A percentile compares a stretch with the other conserved stretches of the same genome.
These are phyloP conservation scores for Melipona beecheii DNA, from an alignment of 2,888 invertebrate species.

Conservation along the genomic window DNA sequence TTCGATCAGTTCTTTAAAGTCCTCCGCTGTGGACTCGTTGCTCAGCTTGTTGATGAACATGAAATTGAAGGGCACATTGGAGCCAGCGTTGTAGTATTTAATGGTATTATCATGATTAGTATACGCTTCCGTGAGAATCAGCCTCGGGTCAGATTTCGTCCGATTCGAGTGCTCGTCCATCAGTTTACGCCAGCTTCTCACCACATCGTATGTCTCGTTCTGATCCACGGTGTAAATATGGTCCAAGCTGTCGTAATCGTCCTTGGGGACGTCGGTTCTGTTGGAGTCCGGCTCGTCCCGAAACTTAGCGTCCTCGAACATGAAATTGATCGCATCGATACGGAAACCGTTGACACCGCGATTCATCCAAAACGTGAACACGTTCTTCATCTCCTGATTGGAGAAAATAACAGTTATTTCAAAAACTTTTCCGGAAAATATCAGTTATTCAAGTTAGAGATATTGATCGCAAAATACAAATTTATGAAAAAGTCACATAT, in stretches of 20 bases:
- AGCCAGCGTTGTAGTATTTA: constrained; percentile 85
- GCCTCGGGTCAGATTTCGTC: constrained; percentile 74
- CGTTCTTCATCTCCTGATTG: constrained; percentile 84
- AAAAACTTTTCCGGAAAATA: too few species aligned
- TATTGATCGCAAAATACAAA: too few species aligned
- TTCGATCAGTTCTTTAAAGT: constrained; percentile 85
- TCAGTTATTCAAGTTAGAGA: too few species aligned
- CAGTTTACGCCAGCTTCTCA: constrained; percentile 86
- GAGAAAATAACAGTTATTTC: too few species aligned
- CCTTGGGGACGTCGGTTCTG: constrained; percentile 55
- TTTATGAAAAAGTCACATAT: too few species aligned
- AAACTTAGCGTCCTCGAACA: constrained; percentile 75
- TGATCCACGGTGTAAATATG: constrained; percentile 82
- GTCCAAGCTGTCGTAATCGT: constrained; percentile 77
- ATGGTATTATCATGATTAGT: constrained; percentile 85
- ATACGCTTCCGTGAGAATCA: constrained; percentile 88
- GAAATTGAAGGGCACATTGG: constrained; percentile 88
- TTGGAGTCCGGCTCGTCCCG: constrained; percentile 77
- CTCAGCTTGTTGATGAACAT: constrained; percentile 85
- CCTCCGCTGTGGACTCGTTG: constrained; percentile 84
- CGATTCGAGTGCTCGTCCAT: constrained; percentile 86
- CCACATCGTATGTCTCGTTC: constrained; percentile 80
- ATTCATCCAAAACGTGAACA: constrained; percentile 86
- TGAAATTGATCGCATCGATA: constrained; percentile 84
- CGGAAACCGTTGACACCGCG: constrained; percentile 88